Evolutionary conservation across 2,888 invertebrate species (phyloP).

Genomic region (Troilus luridus): DNA sequence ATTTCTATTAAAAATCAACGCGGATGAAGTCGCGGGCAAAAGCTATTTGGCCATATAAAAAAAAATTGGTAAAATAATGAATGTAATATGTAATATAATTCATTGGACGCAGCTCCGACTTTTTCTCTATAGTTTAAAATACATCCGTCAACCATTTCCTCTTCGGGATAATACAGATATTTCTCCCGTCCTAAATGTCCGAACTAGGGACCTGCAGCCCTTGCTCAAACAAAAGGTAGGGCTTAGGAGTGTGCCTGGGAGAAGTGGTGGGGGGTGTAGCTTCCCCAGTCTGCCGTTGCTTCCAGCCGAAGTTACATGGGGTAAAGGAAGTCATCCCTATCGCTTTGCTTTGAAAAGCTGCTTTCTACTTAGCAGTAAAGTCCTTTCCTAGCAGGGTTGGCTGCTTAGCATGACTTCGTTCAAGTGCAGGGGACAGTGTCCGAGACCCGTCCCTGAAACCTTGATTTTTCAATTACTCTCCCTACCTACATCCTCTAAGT

Average conservation of each 20-base stretch:
- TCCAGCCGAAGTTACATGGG: conserved; percentile 22
- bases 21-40: too few relatives aligned
- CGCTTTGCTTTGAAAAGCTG: background rate
- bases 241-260: background rate
- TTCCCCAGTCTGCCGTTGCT: background rate
- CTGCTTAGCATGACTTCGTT: conserved; percentile 22
- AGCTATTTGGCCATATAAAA: too few relatives aligned
- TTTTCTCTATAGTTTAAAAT: too few relatives aligned
- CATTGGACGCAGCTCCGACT: too few relatives aligned
- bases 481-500: too few relatives aligned
- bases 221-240: background rate
- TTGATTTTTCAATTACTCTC: background rate
- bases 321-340: background rate
- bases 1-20: too few relatives aligned
- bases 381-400: too few relatives aligned
- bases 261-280: background rate
- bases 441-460: background rate
- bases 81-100: too few relatives aligned
- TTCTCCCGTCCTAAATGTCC: too few relatives aligned
- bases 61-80: too few relatives aligned
- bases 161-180: too few relatives aligned
- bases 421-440: background rate
- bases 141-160: too few relatives aligned
- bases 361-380: background rate
- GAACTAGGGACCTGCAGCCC: background rate